A percentile compares a stretch with the other conserved stretches of the same genome.
phyloP scores from a whole-genome alignment of 2,797 vertebrate species.

The Myotis daubentonii region DNA sequence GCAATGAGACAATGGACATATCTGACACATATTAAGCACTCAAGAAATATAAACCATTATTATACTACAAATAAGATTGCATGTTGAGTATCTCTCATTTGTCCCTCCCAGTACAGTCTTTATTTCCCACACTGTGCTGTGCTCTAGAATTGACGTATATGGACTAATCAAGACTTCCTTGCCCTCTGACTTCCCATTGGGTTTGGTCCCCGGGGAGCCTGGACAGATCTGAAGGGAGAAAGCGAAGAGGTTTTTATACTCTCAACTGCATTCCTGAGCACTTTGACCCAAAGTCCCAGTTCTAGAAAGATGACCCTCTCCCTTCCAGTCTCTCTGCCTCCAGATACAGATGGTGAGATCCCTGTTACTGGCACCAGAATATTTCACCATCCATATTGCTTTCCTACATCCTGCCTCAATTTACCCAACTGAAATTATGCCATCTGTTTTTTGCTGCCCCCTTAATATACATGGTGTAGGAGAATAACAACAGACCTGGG shows the following conservation, averaged over 20 bases:
- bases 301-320: not conserved
- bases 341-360: not conserved
- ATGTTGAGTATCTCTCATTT: not conserved
- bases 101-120: not conserved
- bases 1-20: not conserved
- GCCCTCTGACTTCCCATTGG: not conserved
- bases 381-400: not conserved
- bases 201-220: not conserved
- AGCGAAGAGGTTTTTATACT: not conserved
- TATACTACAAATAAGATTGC: not conserved
- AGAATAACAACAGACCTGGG: not conserved
- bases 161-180: not conserved
- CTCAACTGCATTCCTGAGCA: not conserved
- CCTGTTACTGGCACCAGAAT: not conserved
- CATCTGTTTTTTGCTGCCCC: not conserved
- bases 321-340: not conserved
- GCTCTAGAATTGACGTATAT: not conserved
- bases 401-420: not conserved
- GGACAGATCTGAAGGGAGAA: not conserved
- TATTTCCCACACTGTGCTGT: not conserved
- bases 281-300: not conserved
- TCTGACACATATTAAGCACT: not conserved
- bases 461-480: not conserved
- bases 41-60: not conserved
- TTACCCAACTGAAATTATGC: not conserved